Conservation (phyloP, 2,888 invertebrate genomes). For the Tinea trinotella region DNA sequence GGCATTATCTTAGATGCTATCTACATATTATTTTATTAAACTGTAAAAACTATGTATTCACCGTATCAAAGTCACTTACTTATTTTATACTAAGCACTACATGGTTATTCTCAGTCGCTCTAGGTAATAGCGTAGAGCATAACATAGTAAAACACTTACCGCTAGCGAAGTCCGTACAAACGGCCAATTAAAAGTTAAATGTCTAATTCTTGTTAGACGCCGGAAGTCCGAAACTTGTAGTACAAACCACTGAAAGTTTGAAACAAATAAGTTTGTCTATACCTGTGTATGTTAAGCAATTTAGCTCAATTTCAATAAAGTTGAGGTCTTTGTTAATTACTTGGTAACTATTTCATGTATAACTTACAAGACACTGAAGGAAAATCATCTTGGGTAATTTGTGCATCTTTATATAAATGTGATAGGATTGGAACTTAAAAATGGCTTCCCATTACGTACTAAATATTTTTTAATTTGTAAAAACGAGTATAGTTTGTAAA, state of each 20-base stretch:
- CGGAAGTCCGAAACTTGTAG: slow-evolving; percentile 57
- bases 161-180: slow-evolving; percentile 63
- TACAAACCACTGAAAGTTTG: slow-evolving; percentile 16
- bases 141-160: slow-evolving; percentile 67
- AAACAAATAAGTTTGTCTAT: neutral
- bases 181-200: slow-evolving; percentile 72
- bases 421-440: too few relatives aligned
- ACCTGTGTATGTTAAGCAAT: neutral
- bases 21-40: too few relatives aligned
- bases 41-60: too few relatives aligned
- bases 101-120: slow-evolving; percentile 2
- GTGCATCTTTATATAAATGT: too few relatives aligned
- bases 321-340: neutral
- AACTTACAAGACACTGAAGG: too few relatives aligned
- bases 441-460: too few relatives aligned
- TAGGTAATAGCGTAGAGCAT: slow-evolving; percentile 7
- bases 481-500: too few relatives aligned
- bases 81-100: neutral
- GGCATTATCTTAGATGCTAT: too few relatives aligned
- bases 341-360: too few relatives aligned
- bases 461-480: too few relatives aligned
- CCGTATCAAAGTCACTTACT: too few relatives aligned
- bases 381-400: too few relatives aligned
- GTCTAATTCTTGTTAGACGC: slow-evolving; percentile 68
- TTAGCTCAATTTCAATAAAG: neutral